Base-by-base conservation (phyloP, 2,888 invertebrate species). In the Rhabditophanes sp. region DNA sequence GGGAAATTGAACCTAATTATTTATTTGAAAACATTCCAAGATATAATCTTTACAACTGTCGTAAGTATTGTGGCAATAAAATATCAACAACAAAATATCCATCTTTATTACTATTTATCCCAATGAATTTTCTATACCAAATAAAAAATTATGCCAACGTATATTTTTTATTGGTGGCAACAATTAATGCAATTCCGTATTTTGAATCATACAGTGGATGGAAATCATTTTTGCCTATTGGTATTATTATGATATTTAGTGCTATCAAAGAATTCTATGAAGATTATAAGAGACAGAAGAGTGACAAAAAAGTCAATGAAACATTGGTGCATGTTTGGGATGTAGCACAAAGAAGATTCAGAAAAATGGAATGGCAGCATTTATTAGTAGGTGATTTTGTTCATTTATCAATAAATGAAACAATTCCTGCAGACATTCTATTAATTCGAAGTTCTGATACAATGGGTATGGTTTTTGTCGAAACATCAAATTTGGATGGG, bases 211-310 rank as follows among this genome's bases (percentile, higher is more conserved):
- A 51, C 33, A 54, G 44, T 23, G 33, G 40, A 25, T 50, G 46
- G 31, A 37, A 59, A n/a, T 50, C 52, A 4, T 39, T 87, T 53
- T 80, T 90, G 68, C 90, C 93, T 47, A 76, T 93, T 54, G 80
- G 84, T 54, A 82, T 85, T 48, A 90, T 93, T 59, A 75, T 93
- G 46, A 78, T 80, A 35, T 76, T 93, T 65, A 88, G 88, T 56
- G 88, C 87, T 64, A 77, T 85, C 60, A 93, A 93, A 73, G 93
- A 93, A 75, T 85, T 84, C 60, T 85, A 85, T 68, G 93, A 93
- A 74, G 93, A 93, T 70, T 52, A 83, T 34, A 73, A 88, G 40
- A 72, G 93, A 60, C 77, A 81, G 60, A 76, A 76, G 25, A 84
- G 85, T 35, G 93, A 93, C 69, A 81, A 80, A 64, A 75, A 87